Evolutionary conservation across 1,140 invertebrate genomes (phyloP).

Genomic region (Aphaenogaster rudis): DNA sequence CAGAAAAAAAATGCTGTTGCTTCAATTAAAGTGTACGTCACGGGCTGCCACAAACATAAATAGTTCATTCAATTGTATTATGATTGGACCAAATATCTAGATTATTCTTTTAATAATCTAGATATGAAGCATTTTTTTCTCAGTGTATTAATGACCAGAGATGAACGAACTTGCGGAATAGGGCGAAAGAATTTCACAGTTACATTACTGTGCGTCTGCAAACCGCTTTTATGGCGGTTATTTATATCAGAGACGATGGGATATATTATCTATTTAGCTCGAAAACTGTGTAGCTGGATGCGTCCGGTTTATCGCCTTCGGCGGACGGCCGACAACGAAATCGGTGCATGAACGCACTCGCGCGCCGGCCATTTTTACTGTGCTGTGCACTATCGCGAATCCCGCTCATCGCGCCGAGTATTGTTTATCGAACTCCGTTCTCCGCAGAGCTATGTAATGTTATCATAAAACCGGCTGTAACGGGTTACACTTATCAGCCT

Average conservation of each 20-base stretch:
- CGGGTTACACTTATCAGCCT: conserved; percentile 63
- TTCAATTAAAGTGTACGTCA: too few species aligned
- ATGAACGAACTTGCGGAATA: background rate
- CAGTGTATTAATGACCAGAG: background rate
- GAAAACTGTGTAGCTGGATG: conserved; percentile 63
- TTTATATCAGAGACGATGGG: conserved; percentile 49
- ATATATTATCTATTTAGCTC: conserved; percentile 67
- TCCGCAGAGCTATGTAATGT: conserved; percentile 48
- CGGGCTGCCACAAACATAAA: too few species aligned
- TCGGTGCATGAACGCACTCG: conserved; percentile 24
- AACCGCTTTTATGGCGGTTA: conserved; percentile 51
- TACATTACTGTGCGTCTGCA: background rate
- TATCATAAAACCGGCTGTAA: conserved; percentile 65
- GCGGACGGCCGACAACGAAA: background rate
- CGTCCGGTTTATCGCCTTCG: conserved; percentile 61
- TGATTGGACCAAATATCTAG: too few species aligned
- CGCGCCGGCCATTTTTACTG: conserved; percentile 7
- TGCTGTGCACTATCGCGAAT: conserved; percentile 43
- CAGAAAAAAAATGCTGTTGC: too few species aligned
- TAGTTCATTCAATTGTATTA: too few species aligned
- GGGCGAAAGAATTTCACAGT: conserved; percentile 4
- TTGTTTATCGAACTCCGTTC: conserved; percentile 66
- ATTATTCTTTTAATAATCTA: too few species aligned
- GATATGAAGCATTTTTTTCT: too few species aligned
- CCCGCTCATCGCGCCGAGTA: background rate